Evolutionary conservation across 1,140 invertebrate genomes (phyloP).

Genomic region (Anastrepha ludens): DNA sequence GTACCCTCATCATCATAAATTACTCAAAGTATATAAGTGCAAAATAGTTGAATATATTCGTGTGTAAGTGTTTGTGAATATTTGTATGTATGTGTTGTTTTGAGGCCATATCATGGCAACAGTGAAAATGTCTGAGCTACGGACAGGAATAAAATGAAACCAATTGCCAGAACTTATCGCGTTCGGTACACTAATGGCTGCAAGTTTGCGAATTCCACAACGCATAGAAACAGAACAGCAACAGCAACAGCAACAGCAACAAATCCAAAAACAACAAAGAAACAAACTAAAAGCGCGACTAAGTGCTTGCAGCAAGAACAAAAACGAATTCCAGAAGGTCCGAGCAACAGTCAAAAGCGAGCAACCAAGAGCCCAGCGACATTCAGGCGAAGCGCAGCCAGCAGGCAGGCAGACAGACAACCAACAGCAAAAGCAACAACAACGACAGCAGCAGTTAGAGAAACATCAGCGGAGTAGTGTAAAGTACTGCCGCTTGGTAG

Average conservation of each 20-base stretch:
- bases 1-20: constrained; percentile 41
- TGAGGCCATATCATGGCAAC: neutral
- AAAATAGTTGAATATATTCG: neutral
- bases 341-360: neutral
- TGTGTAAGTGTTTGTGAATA: neutral
- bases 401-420: neutral
- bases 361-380: neutral
- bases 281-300: constrained; percentile 11
- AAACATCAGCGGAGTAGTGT: neutral
- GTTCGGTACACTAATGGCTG: constrained; percentile 52
- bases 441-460: neutral
- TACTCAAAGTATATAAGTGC: constrained; percentile 31
- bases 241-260: neutral
- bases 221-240: constrained; percentile 34
- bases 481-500: constrained; percentile 26
- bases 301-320: constrained; percentile 29
- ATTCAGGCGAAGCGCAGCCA: neutral
- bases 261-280: neutral
- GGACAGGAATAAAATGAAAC: constrained; percentile 44
- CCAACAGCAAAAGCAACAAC: neutral
- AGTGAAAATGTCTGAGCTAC: constrained; percentile 4
- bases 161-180: constrained; percentile 50
- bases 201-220: constrained; percentile 18
- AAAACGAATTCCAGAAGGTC: constrained; percentile 14
- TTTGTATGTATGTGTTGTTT: neutral